Base-by-base conservation (phyloP, 30 jellyfish, hydroid and myxozoan genomes). In the Rhopilema esculentum region DNA sequence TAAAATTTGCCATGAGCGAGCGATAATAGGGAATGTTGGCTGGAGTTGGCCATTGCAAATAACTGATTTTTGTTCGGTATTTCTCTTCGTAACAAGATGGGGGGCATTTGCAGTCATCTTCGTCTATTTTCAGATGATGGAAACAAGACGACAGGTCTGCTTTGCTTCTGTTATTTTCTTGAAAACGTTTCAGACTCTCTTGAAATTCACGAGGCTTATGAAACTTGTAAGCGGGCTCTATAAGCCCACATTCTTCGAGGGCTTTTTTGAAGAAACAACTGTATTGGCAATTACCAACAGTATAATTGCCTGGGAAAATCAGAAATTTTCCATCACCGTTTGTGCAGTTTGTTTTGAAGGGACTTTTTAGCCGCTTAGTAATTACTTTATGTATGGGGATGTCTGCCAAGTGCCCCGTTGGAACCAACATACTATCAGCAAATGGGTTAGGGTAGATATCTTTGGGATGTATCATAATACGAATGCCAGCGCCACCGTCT, bases 361-460 rank as follows among this genome's bases (percentile, higher is more conserved):
- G 77, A 27, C 40, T 9, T 1, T 67, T 67, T 27, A 67, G 27
- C 0, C 77, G 30, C 17, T 67, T 25, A 27, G 27, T 21, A 1
- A 19, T 49, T 8, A 67, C 4, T 49, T 67, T 67, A 21, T 25
- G 23, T 49, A 27, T 67, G 6, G 77, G 18, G 77, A 67, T 67
- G 1, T 17, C 16, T 4, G 77, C 40, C 27, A 21, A 33, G 21
- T 67, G 16, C 16, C 77, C 77, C 23, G 77, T 67, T 21, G 77
- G 77, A 27, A 67, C 21, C 1, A 20, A 49, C 27, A 67, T 67
- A 4, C 77, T 27, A 21, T 67, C 8, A 16, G 77, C 30, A 17
- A 67, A 67, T 49, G 77, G 77, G 40, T 67, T 67, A 21, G 77
- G 77, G 77, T 67, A 67, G 7, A 67, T 49, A 25, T 67, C 27